Conservation (phyloP, 2,797 vertebrate species). For the Esox lucius region DNA sequence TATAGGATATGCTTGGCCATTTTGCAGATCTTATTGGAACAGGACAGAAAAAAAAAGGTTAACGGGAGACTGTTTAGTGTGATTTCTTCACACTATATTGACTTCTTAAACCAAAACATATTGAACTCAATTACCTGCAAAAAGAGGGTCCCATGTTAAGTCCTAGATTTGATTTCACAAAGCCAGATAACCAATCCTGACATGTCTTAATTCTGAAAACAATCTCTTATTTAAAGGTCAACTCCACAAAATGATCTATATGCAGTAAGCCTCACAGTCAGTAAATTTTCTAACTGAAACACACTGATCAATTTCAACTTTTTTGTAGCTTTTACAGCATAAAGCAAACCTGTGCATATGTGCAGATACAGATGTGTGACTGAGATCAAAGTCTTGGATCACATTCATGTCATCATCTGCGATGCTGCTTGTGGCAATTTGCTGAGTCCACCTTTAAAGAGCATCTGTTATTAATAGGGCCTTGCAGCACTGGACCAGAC, state of each 20-base stretch:
- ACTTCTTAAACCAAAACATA: background rate
- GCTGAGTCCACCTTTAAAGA: too few relatives aligned
- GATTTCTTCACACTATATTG: background rate
- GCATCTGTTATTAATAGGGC: too few relatives aligned
- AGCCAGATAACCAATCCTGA: slow-evolving; percentile 13
- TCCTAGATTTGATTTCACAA: slow-evolving; percentile 13
- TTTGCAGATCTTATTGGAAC: background rate
- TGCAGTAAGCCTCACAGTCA: too few relatives aligned
- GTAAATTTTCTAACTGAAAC: too few relatives aligned
- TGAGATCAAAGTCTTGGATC: too few relatives aligned
- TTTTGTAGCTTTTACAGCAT: too few relatives aligned
- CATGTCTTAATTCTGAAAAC: slow-evolving; percentile 27
- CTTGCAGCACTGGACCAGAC: background rate
- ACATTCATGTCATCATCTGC: too few relatives aligned
- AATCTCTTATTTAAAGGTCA: background rate
- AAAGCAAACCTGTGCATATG: too few relatives aligned
- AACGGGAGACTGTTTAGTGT: background rate
- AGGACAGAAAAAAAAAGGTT: background rate
- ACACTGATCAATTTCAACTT: too few relatives aligned
- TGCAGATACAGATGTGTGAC: too few relatives aligned
- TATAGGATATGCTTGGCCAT: background rate
- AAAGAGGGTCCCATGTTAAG: background rate
- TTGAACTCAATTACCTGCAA: slow-evolving; percentile 3
- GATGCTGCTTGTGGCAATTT: too few relatives aligned
- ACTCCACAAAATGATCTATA: too few relatives aligned